phyloP scores from a whole-genome alignment of 2,113 vertebrate genomes.

The Chionodraco myersi region DNA sequence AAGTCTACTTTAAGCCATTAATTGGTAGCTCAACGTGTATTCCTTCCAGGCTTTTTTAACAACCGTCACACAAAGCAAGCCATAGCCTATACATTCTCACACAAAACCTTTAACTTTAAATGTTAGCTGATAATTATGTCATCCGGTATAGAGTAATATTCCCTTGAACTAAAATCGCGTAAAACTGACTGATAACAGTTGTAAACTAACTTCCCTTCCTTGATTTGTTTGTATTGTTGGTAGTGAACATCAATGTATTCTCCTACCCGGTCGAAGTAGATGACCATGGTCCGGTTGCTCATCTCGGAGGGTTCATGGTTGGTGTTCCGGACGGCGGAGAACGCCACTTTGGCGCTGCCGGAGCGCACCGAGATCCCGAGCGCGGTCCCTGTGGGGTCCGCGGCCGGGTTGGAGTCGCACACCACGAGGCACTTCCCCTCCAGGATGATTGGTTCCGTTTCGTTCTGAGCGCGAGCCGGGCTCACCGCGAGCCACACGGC shows the following conservation, averaged over 20 bases:
- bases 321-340: constrained; percentile 96
- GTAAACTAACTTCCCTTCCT: not conserved
- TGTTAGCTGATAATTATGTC: not conserved
- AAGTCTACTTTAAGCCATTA: too few relatives aligned
- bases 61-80: not conserved
- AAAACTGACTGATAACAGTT: not conserved
- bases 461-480: constrained; percentile 89
- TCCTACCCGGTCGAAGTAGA: constrained; percentile 95
- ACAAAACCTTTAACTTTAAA: not conserved
- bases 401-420: constrained; percentile 95
- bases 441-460: constrained; percentile 95
- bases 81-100: not conserved
- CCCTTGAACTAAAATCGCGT: not conserved
- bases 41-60: not conserved
- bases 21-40: not conserved
- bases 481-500: constrained; percentile 85
- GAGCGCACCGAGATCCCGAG: constrained; percentile 97
- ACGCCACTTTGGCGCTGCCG: constrained; percentile 95
- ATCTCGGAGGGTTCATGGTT: constrained; percentile 99
- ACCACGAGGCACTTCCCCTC: constrained; percentile 97
- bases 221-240: not conserved
- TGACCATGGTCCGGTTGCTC: constrained; percentile 97
- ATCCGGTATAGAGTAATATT: not conserved
- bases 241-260: not conserved
- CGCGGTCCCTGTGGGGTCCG: constrained; percentile 93